A percentile compares a stretch with the other conserved stretches of the same genome.
phyloP scores from a whole-genome alignment of 2,888 invertebrate genomes.

The Drosophila fungiperda region DNA sequence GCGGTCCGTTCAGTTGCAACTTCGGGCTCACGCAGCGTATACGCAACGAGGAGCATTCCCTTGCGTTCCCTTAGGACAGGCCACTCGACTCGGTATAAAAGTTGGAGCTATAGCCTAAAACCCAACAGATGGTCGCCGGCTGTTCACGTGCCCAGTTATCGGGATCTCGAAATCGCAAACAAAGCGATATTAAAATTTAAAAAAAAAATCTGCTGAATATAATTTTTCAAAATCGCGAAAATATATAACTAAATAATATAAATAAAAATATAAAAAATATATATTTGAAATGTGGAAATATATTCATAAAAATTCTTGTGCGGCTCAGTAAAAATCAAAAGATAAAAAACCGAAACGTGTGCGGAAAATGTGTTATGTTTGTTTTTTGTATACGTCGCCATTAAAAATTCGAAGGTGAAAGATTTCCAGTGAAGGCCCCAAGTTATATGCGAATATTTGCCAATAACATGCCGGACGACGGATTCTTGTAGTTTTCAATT shows the following conservation, averaged over 20 bases:
- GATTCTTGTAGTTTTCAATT: conserved; percentile 33
- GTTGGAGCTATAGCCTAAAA: conserved; percentile 53
- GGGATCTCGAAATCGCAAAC: conserved; percentile 51
- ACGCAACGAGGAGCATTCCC: conserved; percentile 55
- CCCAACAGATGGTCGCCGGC: conserved; percentile 77
- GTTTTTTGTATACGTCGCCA: conserved; percentile 55
- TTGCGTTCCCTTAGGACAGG: conserved; percentile 2
- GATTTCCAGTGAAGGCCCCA: conserved; percentile 41
- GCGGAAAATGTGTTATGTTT: conserved; percentile 55
- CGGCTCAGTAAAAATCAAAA: conserved; percentile 35
- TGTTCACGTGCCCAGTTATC: conserved; percentile 69
- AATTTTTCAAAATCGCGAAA: conserved; percentile 5
- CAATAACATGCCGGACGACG: conserved; percentile 63
- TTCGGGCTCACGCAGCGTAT: conserved; percentile 68
- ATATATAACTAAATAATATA: conserved; percentile 12
- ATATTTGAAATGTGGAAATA: conserved; percentile 31
- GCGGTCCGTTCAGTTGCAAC: conserved; percentile 64
- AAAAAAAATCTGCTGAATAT: neutral
- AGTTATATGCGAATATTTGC: conserved; percentile 53
- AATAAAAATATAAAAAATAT: conserved; percentile 29
- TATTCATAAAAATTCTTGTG: conserved; percentile 34
- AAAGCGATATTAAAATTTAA: conserved; percentile 36
- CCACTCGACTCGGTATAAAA: conserved; percentile 56
- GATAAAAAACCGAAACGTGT: conserved; percentile 40
- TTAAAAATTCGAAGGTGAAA: conserved; percentile 66